These are phyloP conservation scores for Strix occidentalis DNA, from an alignment of 2,797 vertebrate species.

Conservation along the genomic window DNA sequence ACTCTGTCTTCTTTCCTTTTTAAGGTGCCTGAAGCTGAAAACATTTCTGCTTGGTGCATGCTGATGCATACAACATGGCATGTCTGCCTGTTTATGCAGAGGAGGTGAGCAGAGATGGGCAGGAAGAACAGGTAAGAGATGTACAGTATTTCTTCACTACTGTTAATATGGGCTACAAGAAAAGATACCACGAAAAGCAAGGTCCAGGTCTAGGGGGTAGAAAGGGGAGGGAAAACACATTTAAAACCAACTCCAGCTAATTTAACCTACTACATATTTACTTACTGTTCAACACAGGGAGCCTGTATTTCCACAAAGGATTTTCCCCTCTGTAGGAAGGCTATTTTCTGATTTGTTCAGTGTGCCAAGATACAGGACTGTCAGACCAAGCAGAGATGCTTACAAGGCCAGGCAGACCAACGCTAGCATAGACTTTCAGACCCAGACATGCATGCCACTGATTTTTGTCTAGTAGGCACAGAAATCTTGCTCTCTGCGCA, in stretches of 20 bases:
- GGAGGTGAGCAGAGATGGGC: not conserved
- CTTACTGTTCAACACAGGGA: not conserved
- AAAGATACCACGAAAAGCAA: not conserved
- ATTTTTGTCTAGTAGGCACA: not conserved
- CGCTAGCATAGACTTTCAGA: rapidly evolving
- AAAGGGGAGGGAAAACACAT: not conserved
- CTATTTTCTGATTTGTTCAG: not conserved
- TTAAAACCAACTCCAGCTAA: not conserved
- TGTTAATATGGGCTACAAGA: not conserved
- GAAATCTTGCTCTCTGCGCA: not conserved
- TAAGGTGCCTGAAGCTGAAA: not conserved
- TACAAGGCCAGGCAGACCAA: not conserved
- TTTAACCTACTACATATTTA: not conserved
- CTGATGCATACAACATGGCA: rapidly evolving
- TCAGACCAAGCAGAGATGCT: not conserved
- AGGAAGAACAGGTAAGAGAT: not conserved
- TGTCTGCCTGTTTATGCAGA: not conserved
- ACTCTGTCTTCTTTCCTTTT: not conserved
- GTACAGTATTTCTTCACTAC: not conserved
- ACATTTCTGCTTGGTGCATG: not conserved
- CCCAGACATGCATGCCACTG: not conserved
- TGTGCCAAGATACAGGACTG: not conserved
- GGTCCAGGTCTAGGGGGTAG: not conserved
- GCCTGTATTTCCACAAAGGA: not conserved
- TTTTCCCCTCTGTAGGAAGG: not conserved